Base-by-base conservation (phyloP, 2,888 invertebrate species). In the Meiosimyza platycephala region DNA sequence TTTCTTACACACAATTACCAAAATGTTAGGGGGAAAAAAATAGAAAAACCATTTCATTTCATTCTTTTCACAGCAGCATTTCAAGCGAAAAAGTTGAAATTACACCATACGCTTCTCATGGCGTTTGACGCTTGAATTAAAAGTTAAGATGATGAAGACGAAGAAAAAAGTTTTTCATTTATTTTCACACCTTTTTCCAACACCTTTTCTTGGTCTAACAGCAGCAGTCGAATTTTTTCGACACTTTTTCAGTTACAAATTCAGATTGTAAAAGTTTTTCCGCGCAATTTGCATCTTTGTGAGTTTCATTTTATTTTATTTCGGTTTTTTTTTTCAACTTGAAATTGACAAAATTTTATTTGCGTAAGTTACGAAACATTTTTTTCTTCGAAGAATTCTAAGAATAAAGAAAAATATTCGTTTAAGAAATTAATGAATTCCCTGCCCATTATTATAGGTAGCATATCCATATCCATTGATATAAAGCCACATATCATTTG, bases 301-400 rank as follows among this genome's bases (percentile, higher is more conserved):
- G 28, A 65, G 78, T 80, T 75, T 50, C 77, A 76, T 80, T 77
- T 78, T 79, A 28, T 28, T 28, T 28, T 4, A 28, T 28, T 22
- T 28, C 28, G 3, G 2, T 28, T 74, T 70, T 74, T 77, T 60
- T 6, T 2, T 40, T 40, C 9, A 9, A 40, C 5, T 9, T 57
- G 57, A 22, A 67, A 69, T 22, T 69, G 59, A 60, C 68, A 69
- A 60, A 15, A 57, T 28, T 55, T 69, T 6, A 40, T 40, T 40
- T 40, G 40, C 9, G 6, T 40, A 6, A 40, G 9, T 40, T 40
- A 40, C 6, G 7, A 7, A 57, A 22, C 16, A 6, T 57, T 57
- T 57, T 57, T 57, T 18, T 16, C 57, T 9, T 7, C 0, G 9
- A 9, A 40, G 9, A 7, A 7, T 40, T 40, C 7, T 6, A 40